Evolutionary conservation across 2,888 invertebrate species (phyloP).

Genomic region (Mayetiola destructor): DNA sequence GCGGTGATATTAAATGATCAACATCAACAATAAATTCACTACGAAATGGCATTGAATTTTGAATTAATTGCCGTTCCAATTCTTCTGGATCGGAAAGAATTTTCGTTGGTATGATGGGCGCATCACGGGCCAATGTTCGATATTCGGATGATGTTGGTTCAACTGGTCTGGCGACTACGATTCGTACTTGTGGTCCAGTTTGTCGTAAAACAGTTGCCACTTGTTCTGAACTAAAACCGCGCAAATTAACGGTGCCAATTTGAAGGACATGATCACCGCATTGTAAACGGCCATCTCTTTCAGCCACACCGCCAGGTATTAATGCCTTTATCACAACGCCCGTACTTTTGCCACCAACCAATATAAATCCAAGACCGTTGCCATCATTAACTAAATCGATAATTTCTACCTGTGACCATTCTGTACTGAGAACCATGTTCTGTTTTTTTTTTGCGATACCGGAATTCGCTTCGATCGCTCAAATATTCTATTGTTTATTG

Average conservation of each 20-base stretch:
- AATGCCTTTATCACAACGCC: slow-evolving; percentile 98
- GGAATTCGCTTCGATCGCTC: too few species aligned
- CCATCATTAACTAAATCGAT: slow-evolving; percentile 96
- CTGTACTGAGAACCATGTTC: slow-evolving; percentile 78
- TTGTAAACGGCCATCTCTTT: slow-evolving; percentile 85
- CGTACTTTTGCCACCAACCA: slow-evolving; percentile 93
- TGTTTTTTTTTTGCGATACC: background rate
- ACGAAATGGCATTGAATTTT: slow-evolving; percentile 37
- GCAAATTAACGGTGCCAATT: slow-evolving; percentile 83
- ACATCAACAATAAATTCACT: background rate
- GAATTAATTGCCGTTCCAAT: slow-evolving; percentile 68
- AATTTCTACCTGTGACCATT: slow-evolving; percentile 99
- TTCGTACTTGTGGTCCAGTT: slow-evolving; percentile 51
- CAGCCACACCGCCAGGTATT: slow-evolving; percentile 90
- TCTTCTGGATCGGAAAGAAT: slow-evolving; percentile 82
- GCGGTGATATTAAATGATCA: slow-evolving; percentile 1
- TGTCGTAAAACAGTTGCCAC: slow-evolving; percentile 71
- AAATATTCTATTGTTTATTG: too few species aligned
- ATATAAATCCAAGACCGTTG: slow-evolving; percentile 93
- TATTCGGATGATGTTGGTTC: slow-evolving; percentile 73
- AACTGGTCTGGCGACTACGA: slow-evolving; percentile 85
- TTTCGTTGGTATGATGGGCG: slow-evolving; percentile 85
- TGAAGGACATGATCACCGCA: slow-evolving; percentile 97
- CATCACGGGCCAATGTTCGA: slow-evolving; percentile 54
- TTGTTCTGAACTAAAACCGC: slow-evolving; percentile 93